Evolutionary conservation across 2,797 vertebrate genomes (phyloP), one percentile per base, ranked within the genome.

Genomic region (Poliocrania exsul): DNA sequence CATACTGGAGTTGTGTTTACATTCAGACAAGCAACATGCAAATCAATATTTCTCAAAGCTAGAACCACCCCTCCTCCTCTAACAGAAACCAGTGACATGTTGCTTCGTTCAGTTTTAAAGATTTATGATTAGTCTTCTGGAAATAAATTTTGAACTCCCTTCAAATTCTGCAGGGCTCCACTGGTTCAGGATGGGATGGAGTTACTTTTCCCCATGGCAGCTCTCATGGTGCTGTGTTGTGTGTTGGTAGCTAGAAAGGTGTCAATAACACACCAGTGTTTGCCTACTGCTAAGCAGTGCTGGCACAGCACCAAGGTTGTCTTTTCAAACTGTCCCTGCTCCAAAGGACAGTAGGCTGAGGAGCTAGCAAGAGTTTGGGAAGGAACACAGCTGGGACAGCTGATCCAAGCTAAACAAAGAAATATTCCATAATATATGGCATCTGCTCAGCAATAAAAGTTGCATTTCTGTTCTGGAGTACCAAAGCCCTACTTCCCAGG

Each of bases 301-400:
- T 81, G 3, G 6, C 23, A 16, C 9, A 20, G 20, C 20, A 29
- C 19, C 40, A 13, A 58, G 26, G 13, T 24, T 54, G 17, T 31
- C 35, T 40, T 7, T 83, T 28, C 50, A 64, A 75, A 38, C 20
- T 4, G 2, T 5, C 1, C 1, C 9, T 6, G 1, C 3, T 53
- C 12, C 51, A 44, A 51, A 72, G 69, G 13, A 35, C 17, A 31
- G 13, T 40, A 78, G 38, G 10, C 20, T 82, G 53, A 6, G n/a
- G 8, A 2, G 6, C 42, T n/a, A 53, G 11, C 38, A 74, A 61
- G 31, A 82, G 4, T 8, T 5, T 31, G 35, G n/a, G n/a, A 94
- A 71, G 44, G 2, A 8, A 33, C 15, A 58, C 4, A 50, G 25
- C 10, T 18, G 33, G 31, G 54, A 64, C 13, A 77, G 28, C 24